Evolutionary conservation across 2,113 vertebrate genomes (phyloP), one percentile per base, ranked within the genome.

Genomic region (Eurypyga helias): DNA sequence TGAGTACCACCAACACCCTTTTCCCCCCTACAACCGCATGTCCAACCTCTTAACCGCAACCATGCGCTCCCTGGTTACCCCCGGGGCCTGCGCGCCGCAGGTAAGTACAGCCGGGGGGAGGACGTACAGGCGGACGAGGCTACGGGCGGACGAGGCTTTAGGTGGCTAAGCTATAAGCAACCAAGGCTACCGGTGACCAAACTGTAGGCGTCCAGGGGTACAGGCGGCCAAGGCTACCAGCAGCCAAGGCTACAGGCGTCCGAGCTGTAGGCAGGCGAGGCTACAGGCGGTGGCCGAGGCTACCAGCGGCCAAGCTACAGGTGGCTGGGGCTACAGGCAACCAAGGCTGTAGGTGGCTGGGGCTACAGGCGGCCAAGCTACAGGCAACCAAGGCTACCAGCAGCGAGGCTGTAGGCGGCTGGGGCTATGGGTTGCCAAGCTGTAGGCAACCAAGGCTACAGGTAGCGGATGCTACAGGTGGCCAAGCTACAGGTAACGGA

Each of bases 1-100:
- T 99, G 97, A 99, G 99, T 99, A 97, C 58, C 64, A 57, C 36
- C 62, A 52, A 54, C 55, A 14, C 23, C 73, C 61, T 4, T 83
- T 69, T 29, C 17, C 46, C 73, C 72, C 72, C 29, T 38, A 66
- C 71, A 86, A 66, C 83, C 84, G 62, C 72, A 51, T 51, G 83
- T 87, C 29, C 62, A 18, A 65, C 49, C 83, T 76, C 72, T 65
- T 55, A 43, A 86, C 48, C 70, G 1, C 82, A 45, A 34, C 70
- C n/a, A 34, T 20, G 66, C 19, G 31, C 14, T 41, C 81, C 67
- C 81, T 18, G 29, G 81, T 18, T 13, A 16, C 57, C 20, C 15
- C 29, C 29, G 2, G 36, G 46, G 55, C 67, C 36, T 13, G 8
- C 10, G 26, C n/a, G 25, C 38, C 17, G 4, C 71, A 66, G 83